Base-by-base conservation (phyloP, 1,140 invertebrate species). In the Drosophila albomicans region DNA sequence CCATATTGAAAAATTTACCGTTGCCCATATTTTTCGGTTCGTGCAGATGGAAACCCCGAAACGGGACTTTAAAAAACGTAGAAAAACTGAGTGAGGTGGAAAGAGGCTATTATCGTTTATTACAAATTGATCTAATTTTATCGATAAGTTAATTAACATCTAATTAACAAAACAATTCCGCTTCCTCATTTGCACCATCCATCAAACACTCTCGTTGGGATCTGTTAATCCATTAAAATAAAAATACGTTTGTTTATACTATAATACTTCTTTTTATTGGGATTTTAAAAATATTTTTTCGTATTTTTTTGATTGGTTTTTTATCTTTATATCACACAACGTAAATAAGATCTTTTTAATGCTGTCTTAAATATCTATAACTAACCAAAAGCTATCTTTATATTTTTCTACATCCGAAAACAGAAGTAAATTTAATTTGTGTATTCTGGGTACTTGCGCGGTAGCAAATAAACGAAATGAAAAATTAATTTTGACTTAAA, bases 181-280 rank as follows among this genome's bases (percentile, higher is more conserved):
- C n/a, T 43, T 43, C n/a, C 41, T n/a, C 41, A 41, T 13, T 43
- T 11, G 4, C 1, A 13, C 11, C 41, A 13, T 43, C 41, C 5
- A 43, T 43, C 1, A 38, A 38, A 38, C 35, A 38, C 6, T 38
- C 8, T 41, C 3, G 8, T n/a, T 4, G 13, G n/a, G n/a, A 10
- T 10, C 10, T 10, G n/a, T 3, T 35, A 20, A 58, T 25, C 8
- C 10, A 35, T 8, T n/a, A 5, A 45, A 30, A 56, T 56, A 32
- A 65, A 65, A 65, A 8, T 45, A 10, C 5, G 16, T 6, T 46
- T 1, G 13, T 49, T 76, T 85, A 89, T 77, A 43, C 81, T 89
- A 89, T 89, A 89, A 89, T 89, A 89, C 86, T 89, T 77, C 69
- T 88, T 89, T 89, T 89, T 89, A 89, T 89, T 89, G 72, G 88